Conservation (phyloP, 2,888 invertebrate species). For the Petrophora chlorosata region DNA sequence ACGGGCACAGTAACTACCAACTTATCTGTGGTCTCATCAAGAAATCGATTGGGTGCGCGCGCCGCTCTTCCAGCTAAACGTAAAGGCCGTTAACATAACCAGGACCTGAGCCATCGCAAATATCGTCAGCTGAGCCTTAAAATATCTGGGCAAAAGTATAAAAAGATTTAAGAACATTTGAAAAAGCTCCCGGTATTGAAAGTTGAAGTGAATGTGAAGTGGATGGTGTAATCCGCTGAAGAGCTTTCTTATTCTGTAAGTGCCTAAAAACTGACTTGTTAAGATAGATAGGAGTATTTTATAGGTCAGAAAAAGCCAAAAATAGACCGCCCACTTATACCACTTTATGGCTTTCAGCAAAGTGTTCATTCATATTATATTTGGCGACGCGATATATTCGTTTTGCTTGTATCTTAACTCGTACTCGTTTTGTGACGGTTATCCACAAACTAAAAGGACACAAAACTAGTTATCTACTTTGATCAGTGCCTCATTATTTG, state of each 20-base stretch:
- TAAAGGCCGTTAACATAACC: background rate
- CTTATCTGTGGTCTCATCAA: constrained; percentile 34
- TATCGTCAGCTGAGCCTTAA: constrained; percentile 60
- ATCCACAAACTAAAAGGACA: too few species aligned
- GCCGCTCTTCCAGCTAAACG: constrained; percentile 41
- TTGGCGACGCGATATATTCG: too few species aligned
- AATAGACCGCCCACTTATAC: constrained; percentile 8
- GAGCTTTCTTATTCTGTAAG: constrained; percentile 1
- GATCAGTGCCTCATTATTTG: constrained; percentile 1
- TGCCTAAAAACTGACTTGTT: background rate
- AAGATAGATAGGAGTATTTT: constrained; percentile 3
- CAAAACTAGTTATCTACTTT: too few species aligned
- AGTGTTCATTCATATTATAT: too few species aligned
- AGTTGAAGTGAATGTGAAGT: background rate
- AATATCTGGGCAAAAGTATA: constrained; percentile 1
- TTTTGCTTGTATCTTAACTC: too few species aligned
- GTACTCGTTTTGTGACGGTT: too few species aligned
- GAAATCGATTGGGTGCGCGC: constrained; percentile 78
- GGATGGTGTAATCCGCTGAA: constrained; percentile 4
- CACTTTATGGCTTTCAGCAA: too few species aligned
- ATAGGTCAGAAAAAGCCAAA: constrained; percentile 9
- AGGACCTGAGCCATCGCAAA: constrained; percentile 46
- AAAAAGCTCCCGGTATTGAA: background rate
- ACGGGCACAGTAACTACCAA: constrained; percentile 33
- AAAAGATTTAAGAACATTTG: background rate